A percentile compares a stretch with the other conserved stretches of the same genome.
Evolutionary conservation across 2,797 vertebrate genomes (phyloP).

Genomic region (Scolopax bukidnonensis): DNA sequence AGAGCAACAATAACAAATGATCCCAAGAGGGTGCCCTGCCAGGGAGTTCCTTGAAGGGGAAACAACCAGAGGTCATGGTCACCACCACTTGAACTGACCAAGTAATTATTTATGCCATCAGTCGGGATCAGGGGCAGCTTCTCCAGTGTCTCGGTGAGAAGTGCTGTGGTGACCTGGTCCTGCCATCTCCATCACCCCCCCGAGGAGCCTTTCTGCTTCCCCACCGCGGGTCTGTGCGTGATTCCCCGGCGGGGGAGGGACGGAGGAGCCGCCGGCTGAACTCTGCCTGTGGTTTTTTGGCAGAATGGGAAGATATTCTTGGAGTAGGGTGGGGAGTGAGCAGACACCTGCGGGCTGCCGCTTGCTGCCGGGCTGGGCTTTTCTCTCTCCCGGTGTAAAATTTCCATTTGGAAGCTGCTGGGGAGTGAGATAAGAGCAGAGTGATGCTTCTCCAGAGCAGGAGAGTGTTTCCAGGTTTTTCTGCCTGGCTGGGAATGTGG

Average conservation of each 20-base stretch:
- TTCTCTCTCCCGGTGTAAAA: not conserved
- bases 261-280: not conserved
- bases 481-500: not conserved
- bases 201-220: not conserved
- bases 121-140: not conserved
- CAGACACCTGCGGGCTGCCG: not conserved
- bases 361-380: not conserved
- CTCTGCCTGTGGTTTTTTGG: not conserved
- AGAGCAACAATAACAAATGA: not conserved
- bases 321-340: not conserved
- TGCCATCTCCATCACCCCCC: fast-evolving
- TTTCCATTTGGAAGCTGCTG: not conserved
- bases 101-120: fast-evolving
- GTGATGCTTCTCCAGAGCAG: not conserved
- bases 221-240: fast-evolving
- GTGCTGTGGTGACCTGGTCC: fast-evolving
- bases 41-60: no score
- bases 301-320: not conserved
- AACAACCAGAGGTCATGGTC: fast-evolving
- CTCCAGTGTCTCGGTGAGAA: fast-evolving
- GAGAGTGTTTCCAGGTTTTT: not conserved
- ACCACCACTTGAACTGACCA: not conserved
- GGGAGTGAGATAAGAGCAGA: fast-evolving
- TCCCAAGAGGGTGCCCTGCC: not conserved
- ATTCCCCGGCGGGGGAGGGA: not conserved